Evolutionary conservation across 2,888 invertebrate species (phyloP), one percentile per base, ranked within the genome.

Genomic region (Pilophorus perplexus): DNA sequence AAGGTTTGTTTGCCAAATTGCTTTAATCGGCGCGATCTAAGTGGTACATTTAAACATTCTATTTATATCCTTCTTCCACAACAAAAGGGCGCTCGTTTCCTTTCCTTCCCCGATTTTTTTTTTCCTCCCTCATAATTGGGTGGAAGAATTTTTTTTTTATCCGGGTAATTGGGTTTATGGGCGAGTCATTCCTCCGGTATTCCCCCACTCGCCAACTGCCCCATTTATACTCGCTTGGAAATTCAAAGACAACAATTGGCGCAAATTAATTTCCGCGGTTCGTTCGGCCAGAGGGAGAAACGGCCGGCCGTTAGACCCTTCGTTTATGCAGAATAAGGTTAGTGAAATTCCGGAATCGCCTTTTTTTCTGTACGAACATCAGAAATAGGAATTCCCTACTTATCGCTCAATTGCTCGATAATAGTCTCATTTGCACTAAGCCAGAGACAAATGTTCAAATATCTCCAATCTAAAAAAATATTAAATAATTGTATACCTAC

Each of bases 1-100:
- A 14, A 46, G 62, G 62, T 54, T 65, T 65, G 64, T 65, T 65
- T 65, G 64, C 64, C 64, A 65, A 65, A 65, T 65, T 65, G 64
- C 64, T 65, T 65, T 65, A 65, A 65, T 65, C 64, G 64, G 64
- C 27, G 50, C 64, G 62, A 65, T 65, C 64, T 65, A 65, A 65
- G 64, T 65, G 62, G 62, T 62, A 46, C 62, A 62, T 62, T 62
- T 62, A 46, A 62, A 62, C 44, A 62, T 62, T 62, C 62, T 62
- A 62, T 62, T 62, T 62, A 62, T 62, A 62, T 46, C 48, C 62
- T 62, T 62, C 44, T 27, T 48, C 46, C 46, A 62, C 62, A 46
- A 62, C 62, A 62, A 62, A 62, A 46, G 62, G 33, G 55, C n/a
- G n/a, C 55, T 55, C 55, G 55, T 55, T 55, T 55, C 38, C 55